These are phyloP conservation scores for Pachyramphus minor DNA, from an alignment of 2,113 vertebrate species.

Conservation along the genomic window DNA sequence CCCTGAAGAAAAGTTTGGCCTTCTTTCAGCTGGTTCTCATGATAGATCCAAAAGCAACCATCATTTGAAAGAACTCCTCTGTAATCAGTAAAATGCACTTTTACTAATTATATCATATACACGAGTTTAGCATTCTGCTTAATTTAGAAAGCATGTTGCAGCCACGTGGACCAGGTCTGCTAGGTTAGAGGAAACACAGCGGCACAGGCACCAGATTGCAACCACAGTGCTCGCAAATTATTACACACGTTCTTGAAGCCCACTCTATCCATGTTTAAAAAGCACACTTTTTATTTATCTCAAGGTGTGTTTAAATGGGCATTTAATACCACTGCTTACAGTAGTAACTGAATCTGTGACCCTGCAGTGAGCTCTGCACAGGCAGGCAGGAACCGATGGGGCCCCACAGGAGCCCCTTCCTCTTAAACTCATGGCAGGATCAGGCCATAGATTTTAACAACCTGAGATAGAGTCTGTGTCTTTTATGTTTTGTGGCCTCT, in stretches of 20 bases:
- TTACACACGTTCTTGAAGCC: accelerated
- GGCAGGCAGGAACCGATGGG: not conserved
- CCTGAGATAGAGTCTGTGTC: not conserved
- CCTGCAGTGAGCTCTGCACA: not conserved
- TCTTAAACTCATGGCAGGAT: not conserved
- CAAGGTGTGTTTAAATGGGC: not conserved
- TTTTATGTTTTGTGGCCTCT: not conserved
- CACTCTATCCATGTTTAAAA: not conserved
- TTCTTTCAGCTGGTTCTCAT: not conserved
- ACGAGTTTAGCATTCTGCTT: not conserved
- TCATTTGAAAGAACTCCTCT: not conserved
- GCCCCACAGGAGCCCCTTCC: not conserved
- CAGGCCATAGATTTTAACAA: not conserved
- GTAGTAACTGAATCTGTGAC: not conserved
- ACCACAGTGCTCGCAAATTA: not conserved
- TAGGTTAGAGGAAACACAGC: not conserved
- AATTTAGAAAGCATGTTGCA: conserved; percentile 15
- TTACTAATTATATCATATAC: not conserved
- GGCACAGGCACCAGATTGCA: not conserved
- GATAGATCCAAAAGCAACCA: not conserved
- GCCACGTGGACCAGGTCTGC: not conserved
- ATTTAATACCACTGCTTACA: not conserved
- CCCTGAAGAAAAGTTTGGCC: not conserved
- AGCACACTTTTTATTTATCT: not conserved
- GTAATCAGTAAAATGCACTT: not conserved